A percentile compares a stretch with the other conserved stretches of the same genome.
Conservation (phyloP, 2,888 invertebrate genomes). For the Erebia palarica region DNA sequence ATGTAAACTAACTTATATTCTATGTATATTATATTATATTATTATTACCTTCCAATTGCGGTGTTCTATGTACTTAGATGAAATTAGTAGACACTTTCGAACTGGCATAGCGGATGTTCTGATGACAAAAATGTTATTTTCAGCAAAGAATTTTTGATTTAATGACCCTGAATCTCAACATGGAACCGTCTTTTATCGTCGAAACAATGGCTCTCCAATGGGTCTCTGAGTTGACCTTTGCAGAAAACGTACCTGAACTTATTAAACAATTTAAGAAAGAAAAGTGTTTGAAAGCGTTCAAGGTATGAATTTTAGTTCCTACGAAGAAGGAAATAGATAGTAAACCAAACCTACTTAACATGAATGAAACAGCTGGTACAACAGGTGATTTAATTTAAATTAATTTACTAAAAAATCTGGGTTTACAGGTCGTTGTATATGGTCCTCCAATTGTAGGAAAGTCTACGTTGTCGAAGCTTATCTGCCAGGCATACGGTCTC, state of each 20-base stretch:
- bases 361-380: not conserved
- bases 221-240: slow-evolving; percentile 78
- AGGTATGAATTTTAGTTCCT: slow-evolving; percentile 50
- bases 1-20: slow-evolving; percentile 51
- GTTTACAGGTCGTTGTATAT: slow-evolving; percentile 74
- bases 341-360: not conserved
- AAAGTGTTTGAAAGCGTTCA: slow-evolving; percentile 81
- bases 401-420: slow-evolving; percentile 4
- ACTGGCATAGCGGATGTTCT: not conserved
- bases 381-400: not conserved
- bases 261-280: slow-evolving; percentile 76
- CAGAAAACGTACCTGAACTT: slow-evolving; percentile 69
- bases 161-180: slow-evolving; percentile 80
- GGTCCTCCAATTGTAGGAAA: slow-evolving; percentile 87
- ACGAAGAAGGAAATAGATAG: not conserved
- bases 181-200: slow-evolving; percentile 83
- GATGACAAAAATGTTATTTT: not conserved
- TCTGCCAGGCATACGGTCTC: slow-evolving; percentile 82
- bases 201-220: slow-evolving; percentile 78
- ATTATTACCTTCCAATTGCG: no score
- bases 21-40: no score
- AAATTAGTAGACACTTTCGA: not conserved
- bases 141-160: slow-evolving; percentile 83
- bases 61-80: no score
- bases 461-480: slow-evolving; percentile 80